phyloP scores from a whole-genome alignment of 2,888 invertebrate genomes.

The Tinea trinotella region DNA sequence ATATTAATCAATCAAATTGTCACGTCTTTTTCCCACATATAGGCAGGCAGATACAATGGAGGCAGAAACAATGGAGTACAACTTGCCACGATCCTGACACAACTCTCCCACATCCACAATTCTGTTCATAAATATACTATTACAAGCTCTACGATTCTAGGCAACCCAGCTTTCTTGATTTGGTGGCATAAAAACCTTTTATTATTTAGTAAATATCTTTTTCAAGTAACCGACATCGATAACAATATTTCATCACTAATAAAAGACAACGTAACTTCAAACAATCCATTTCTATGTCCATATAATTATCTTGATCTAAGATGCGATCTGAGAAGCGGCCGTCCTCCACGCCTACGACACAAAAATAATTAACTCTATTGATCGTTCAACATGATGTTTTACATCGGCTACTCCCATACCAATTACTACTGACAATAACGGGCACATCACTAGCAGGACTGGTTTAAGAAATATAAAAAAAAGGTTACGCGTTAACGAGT shows the following conservation, averaged over 20 bases:
- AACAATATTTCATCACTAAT: constrained; percentile 6
- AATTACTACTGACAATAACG: constrained; percentile 67
- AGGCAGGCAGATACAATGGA: too few relatives aligned
- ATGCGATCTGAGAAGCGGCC: constrained; percentile 20
- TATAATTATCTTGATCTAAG: constrained; percentile 4
- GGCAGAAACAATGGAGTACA: too few relatives aligned
- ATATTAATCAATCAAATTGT: too few relatives aligned
- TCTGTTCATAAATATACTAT: too few relatives aligned
- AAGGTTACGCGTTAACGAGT: constrained; percentile 53
- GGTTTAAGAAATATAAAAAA: constrained; percentile 37
- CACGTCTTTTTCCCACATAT: too few relatives aligned
- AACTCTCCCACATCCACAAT: too few relatives aligned
- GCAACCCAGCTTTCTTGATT: too few relatives aligned
- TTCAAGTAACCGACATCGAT: not conserved
- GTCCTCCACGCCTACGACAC: constrained; percentile 61
- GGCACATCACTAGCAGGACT: constrained; percentile 49
- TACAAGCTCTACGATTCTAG: too few relatives aligned
- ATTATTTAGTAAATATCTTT: too few relatives aligned
- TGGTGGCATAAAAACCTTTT: too few relatives aligned
- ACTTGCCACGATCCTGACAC: too few relatives aligned
- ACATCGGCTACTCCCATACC: constrained; percentile 68
- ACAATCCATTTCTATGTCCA: constrained; percentile 46
- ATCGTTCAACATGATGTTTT: constrained; percentile 64
- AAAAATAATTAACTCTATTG: constrained; percentile 66
- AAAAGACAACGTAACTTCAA: constrained; percentile 23